These are phyloP conservation scores for Drosophila oshimai DNA, from an alignment of 1,140 invertebrate genomes.

Conservation along the genomic window DNA sequence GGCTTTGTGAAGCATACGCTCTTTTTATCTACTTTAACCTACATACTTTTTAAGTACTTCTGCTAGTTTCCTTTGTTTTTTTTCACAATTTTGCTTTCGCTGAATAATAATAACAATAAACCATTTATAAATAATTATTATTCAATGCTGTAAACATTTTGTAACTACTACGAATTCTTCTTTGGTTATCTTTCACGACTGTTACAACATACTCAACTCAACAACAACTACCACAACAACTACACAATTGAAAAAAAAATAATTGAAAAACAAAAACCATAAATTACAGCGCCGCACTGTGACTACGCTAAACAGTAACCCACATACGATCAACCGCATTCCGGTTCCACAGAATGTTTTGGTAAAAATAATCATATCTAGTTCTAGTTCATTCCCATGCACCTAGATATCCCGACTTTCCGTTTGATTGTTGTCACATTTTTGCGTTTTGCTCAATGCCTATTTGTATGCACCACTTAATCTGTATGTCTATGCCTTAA, in stretches of 20 bases:
- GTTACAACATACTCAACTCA: constrained; percentile 42
- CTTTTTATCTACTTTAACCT: neutral
- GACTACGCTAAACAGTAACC: constrained; percentile 83
- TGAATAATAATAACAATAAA: constrained; percentile 36
- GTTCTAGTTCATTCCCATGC: constrained; percentile 43
- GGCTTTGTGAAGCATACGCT: constrained; percentile 18
- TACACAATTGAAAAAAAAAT: constrained; percentile 53
- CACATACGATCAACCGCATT: constrained; percentile 83
- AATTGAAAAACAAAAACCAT: constrained; percentile 48
- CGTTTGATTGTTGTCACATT: constrained; percentile 37
- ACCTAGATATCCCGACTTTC: neutral
- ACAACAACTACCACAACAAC: constrained; percentile 26
- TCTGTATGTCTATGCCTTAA: constrained; percentile 35
- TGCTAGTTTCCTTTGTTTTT: constrained; percentile 36
- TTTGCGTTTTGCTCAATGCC: constrained; percentile 26
- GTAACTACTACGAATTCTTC: constrained; percentile 69
- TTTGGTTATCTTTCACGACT: constrained; percentile 74
- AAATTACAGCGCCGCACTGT: constrained; percentile 83
- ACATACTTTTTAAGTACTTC: neutral
- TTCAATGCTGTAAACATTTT: constrained; percentile 59
- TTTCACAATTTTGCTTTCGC: constrained; percentile 34
- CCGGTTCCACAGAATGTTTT: constrained; percentile 83
- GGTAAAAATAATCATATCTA: constrained; percentile 81
- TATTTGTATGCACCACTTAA: constrained; percentile 29
- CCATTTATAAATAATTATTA: constrained; percentile 36